Evolutionary conservation across 2,888 invertebrate genomes (phyloP), one percentile per base, ranked within the genome.

Genomic region (Mythimna albipuncta): DNA sequence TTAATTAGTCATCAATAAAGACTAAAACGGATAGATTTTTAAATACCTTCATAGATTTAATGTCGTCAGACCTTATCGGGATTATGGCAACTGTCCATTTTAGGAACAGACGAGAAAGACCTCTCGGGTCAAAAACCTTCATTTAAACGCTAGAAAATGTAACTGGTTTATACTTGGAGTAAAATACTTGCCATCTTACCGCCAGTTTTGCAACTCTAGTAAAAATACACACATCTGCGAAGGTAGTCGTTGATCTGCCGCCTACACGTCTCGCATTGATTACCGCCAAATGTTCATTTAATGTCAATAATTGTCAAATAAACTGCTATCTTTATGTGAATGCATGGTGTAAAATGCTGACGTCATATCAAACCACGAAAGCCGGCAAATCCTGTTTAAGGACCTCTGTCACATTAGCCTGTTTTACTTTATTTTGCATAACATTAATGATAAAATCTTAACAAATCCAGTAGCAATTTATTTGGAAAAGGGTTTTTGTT

Each of bases 1-100:
- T 78, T 85, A 83, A 80, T 86, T 85, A 85, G 72, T 82, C 75
- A 82, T 83, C 69, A 72, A 62, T 73, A 76, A 64, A 76, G 21
- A 75, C 63, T 62, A 62, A 73, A 77, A 69, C 55, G 70, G 66
- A 57, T 74, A 44, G 38, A 70, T 64, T 72, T 76, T 77, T 77
- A 73, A 77, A 74, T 82, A 72, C 62, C 35, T 58, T 64, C 50
- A 26, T 59, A 71, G 58, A 76, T 72, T 81, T 71, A 61, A 72
- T 63, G 62, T 66, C n/a, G 47, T 26, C 65, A 62, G 32, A 32
- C 86, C 77, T 35, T 72, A 78, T 83, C 52, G 52, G 62, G 68
- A 73, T 77, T 77, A 81, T 59, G 72, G 74, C 62, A 66, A 62
- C 72, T 59, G 44, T 55, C 80, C 72, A 62, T 69, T 82, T 85